Conservation (phyloP, 2,113 vertebrate species). For the Pseudois nayaur region DNA sequence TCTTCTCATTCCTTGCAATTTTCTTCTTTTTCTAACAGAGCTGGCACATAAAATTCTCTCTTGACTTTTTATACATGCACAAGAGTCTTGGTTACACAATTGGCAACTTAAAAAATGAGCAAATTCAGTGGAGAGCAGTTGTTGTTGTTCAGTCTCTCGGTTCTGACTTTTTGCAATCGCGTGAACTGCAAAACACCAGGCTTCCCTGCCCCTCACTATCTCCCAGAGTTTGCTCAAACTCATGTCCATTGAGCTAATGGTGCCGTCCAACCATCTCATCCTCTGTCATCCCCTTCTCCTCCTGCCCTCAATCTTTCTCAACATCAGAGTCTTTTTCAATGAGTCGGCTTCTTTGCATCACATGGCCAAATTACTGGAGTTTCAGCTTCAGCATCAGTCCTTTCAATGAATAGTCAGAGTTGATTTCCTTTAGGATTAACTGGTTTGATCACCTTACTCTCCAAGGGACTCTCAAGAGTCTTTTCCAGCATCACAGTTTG, state of each 20-base stretch:
- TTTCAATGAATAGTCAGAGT: neutral
- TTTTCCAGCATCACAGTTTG: neutral
- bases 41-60: neutral
- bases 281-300: neutral
- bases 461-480: neutral
- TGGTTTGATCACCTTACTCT: neutral
- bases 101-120: neutral
- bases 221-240: neutral
- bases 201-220: neutral
- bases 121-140: neutral
- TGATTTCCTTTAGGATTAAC: neutral
- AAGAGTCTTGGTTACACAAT: neutral
- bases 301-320: neutral
- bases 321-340: neutral
- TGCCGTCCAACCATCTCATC: neutral
- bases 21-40: neutral
- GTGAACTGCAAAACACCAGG: neutral
- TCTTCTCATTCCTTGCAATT: neutral
- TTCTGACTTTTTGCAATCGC: neutral
- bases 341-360: neutral
- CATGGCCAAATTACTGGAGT: neutral
- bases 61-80: neutral
- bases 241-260: neutral
- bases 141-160: neutral
- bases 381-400: neutral